Base-by-base conservation (phyloP, 2,797 vertebrate species). In the Myotis vivesi region DNA sequence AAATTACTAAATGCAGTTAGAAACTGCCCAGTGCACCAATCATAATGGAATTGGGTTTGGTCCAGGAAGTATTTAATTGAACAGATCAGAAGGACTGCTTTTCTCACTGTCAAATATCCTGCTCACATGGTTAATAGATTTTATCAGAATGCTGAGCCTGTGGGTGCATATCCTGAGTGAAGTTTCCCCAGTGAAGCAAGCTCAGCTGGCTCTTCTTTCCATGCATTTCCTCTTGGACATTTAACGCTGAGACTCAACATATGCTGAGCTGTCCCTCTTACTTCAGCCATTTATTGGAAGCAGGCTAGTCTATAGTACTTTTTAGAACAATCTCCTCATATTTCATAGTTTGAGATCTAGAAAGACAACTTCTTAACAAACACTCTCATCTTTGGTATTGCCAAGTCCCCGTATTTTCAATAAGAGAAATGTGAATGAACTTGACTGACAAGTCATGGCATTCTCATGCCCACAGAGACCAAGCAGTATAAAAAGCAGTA, bases 1-100 rank as follows among this genome's bases (percentile, higher is more conserved):
- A 89, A 96, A 86, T 85, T 17, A 93, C 41, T 81, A 87, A 87
- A 77, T 90, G 68, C 44, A 75, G 53, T 96, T 90, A 92, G 44
- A 44, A 79, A 53, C 68, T 88, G 33, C 51, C 90, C 55, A 51
- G 69, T 28, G 8, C 9, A 69, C 30, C 41, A 20, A 2, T 93
- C 44, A 38, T 79, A 49, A 59, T 87, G 28, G 49, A 71, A 87
- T 71, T 96, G 82, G 51, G 7, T 91, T 71, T 86, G 33, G n/a
- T 75, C 33, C 69, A 92, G 44, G 55, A 93, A 86, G 36, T 75
- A 64, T 87, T 89, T 95, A 89, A 82, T 79, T 36, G 57, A 88
- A 68, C 44, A 76, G 33, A 53, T 77, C 44, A 46, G 36, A 90
- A 10, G 80, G 22, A 11, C 76, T 81, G 9, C 28, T 85, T 92